Evolutionary conservation across 2,888 invertebrate genomes (phyloP).

Genomic region (Mesorhabditis spiculigera): DNA sequence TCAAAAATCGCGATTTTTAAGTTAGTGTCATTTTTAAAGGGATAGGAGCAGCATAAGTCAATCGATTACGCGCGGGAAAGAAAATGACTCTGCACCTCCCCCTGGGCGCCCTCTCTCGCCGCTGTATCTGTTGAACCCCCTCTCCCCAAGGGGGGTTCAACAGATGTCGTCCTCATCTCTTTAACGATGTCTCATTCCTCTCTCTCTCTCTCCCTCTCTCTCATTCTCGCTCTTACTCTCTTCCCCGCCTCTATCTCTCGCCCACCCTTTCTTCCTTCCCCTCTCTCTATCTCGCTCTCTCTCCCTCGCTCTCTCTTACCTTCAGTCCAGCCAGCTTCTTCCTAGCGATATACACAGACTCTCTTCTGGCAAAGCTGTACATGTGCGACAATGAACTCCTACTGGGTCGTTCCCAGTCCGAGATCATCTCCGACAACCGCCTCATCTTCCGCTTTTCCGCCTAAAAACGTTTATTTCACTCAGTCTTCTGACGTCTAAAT

Average conservation of each 20-base stretch:
- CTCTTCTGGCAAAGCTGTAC: conserved; percentile 54
- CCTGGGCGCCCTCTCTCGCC: too few relatives aligned
- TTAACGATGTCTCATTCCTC: not conserved
- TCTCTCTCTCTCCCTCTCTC: conserved; percentile 51
- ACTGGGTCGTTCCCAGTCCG: conserved; percentile 56
- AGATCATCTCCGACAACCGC: conserved; percentile 54
- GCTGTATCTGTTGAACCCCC: too few relatives aligned
- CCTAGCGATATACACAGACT: conserved; percentile 55
- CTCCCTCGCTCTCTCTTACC: conserved; percentile 16
- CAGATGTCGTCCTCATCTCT: too few relatives aligned
- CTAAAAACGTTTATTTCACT: conserved; percentile 18
- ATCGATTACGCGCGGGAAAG: too few relatives aligned
- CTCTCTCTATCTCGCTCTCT: not conserved
- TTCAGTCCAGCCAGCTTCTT: conserved; percentile 57
- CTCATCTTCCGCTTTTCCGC: conserved; percentile 51
- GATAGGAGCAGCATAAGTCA: too few relatives aligned
- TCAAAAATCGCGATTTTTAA: conserved; percentile 13
- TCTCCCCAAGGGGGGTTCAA: too few relatives aligned
- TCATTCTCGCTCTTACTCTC: too few relatives aligned
- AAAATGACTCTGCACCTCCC: too few relatives aligned
- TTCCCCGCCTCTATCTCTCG: too few relatives aligned
- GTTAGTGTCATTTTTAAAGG: not conserved
- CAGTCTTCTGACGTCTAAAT: not conserved
- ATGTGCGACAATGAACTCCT: conserved; percentile 45
- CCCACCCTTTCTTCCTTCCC: not conserved